These are phyloP conservation scores for Anguilla pacifica DNA, from an alignment of 2,797 vertebrate species.

Conservation along the genomic window DNA sequence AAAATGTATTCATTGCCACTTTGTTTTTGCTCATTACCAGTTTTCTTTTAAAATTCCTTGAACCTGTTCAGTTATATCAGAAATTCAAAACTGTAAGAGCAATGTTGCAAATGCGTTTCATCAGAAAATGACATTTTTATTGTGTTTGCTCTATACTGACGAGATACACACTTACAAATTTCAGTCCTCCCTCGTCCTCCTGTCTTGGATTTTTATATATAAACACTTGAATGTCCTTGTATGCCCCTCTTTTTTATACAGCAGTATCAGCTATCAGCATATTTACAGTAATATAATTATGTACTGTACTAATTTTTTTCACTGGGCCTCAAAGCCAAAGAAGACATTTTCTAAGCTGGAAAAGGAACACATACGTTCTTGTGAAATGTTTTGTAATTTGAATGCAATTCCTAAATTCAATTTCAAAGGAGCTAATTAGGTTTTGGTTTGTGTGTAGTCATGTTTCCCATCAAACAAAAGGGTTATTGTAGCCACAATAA, in stretches of 20 bases:
- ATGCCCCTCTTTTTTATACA: conserved; percentile 63
- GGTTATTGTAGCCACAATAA: conserved; percentile 31
- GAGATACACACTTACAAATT: neutral
- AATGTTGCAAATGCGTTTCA: neutral
- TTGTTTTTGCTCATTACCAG: neutral
- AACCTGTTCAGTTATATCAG: neutral
- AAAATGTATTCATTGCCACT: neutral
- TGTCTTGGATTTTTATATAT: conserved; percentile 51
- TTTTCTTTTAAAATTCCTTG: neutral
- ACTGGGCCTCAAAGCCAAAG: conserved; percentile 58
- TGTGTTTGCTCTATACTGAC: neutral
- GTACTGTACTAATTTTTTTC: conserved; percentile 61
- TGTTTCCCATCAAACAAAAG: conserved; percentile 37
- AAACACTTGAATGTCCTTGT: conserved; percentile 59
- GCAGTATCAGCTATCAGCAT: conserved; percentile 42
- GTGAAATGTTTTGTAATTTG: conserved; percentile 39
- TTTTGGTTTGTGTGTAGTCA: conserved; percentile 34
- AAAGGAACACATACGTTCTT: conserved; percentile 52
- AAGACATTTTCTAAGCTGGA: conserved; percentile 52
- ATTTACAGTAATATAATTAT: conserved; percentile 71
- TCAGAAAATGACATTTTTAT: neutral
- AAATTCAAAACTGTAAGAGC: neutral
- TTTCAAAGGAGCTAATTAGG: conserved; percentile 39
- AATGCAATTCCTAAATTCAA: conserved; percentile 38
- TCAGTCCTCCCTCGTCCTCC: neutral